Evolutionary conservation across 2,888 invertebrate genomes (phyloP).

Genomic region (Alloscopus bannaensis): DNA sequence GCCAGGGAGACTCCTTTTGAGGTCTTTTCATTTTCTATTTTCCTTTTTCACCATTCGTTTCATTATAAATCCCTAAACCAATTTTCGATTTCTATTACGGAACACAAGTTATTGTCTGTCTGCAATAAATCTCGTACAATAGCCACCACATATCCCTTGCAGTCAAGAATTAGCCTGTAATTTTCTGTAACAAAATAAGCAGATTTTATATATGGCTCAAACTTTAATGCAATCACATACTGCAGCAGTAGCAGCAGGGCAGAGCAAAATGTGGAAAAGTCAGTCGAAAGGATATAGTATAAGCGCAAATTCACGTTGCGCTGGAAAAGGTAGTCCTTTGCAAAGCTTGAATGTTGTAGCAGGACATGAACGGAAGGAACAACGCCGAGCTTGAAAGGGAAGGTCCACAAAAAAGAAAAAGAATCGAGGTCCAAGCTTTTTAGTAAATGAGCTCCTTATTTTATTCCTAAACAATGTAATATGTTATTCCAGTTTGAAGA

Average conservation of each 20-base stretch:
- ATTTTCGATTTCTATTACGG: slow-evolving; percentile 48
- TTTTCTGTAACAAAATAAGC: slow-evolving; percentile 33
- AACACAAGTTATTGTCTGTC: slow-evolving; percentile 41
- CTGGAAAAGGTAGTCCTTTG: background rate
- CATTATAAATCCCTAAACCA: slow-evolving; percentile 47
- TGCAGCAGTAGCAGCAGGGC: background rate
- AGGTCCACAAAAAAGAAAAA: background rate
- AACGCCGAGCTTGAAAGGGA: background rate
- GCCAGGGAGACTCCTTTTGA: too few relatives aligned
- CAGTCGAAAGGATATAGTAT: too few relatives aligned
- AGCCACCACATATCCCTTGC: slow-evolving; percentile 38
- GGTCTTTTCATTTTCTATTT: background rate
- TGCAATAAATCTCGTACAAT: slow-evolving; percentile 53
- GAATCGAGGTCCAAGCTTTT: slow-evolving; percentile 51
- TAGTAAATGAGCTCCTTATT: slow-evolving; percentile 60
- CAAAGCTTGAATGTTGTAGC: background rate
- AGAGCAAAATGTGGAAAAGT: background rate
- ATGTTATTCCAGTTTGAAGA: slow-evolving; percentile 41
- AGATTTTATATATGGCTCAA: too few relatives aligned
- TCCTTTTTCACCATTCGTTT: background rate
- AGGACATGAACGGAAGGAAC: background rate
- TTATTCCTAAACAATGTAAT: slow-evolving; percentile 53
- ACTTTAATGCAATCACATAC: too few relatives aligned
- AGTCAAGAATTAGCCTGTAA: slow-evolving; percentile 52
- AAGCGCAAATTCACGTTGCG: too few relatives aligned